phyloP scores from a whole-genome alignment of 2,797 vertebrate species.

The Siniperca scherzeri region DNA sequence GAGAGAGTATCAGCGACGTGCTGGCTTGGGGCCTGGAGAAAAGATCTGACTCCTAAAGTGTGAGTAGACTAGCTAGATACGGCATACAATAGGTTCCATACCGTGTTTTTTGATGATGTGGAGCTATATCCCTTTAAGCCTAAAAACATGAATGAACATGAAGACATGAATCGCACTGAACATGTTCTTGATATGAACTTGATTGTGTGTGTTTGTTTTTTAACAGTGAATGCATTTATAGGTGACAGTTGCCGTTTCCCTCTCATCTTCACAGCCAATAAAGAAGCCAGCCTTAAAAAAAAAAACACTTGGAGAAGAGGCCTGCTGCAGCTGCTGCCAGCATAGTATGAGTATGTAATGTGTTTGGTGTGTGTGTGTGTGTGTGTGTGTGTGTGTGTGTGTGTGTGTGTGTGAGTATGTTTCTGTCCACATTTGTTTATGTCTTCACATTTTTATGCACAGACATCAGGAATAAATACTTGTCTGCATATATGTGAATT shows the following conservation, averaged over 20 bases:
- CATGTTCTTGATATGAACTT: neutral
- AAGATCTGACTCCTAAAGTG: conserved; percentile 86
- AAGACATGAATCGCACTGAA: neutral
- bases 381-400: conserved; percentile 13
- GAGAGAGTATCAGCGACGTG: conserved; percentile 72
- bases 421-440: conserved; percentile 39
- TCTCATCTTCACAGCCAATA: conserved; percentile 85
- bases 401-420: neutral
- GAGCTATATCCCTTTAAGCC: neutral
- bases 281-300: conserved; percentile 79
- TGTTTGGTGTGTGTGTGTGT: conserved; percentile 20
- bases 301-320: conserved; percentile 60
- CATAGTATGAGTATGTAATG: conserved; percentile 44
- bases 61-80: conserved; percentile 46
- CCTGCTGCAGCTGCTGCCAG: conserved; percentile 54
- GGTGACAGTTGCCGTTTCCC: conserved; percentile 43
- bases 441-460: conserved; percentile 54
- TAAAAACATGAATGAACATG: too few relatives aligned
- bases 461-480: conserved; percentile 53
- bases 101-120: conserved; percentile 12
- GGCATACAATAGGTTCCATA: neutral
- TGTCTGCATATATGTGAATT: conserved; percentile 45
- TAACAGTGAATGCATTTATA: conserved; percentile 23
- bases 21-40: conserved; percentile 81
- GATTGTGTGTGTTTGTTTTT: conserved; percentile 2